These are phyloP conservation scores for Tetragnatha montana DNA, from an alignment of 2,888 invertebrate species.

Conservation along the genomic window DNA sequence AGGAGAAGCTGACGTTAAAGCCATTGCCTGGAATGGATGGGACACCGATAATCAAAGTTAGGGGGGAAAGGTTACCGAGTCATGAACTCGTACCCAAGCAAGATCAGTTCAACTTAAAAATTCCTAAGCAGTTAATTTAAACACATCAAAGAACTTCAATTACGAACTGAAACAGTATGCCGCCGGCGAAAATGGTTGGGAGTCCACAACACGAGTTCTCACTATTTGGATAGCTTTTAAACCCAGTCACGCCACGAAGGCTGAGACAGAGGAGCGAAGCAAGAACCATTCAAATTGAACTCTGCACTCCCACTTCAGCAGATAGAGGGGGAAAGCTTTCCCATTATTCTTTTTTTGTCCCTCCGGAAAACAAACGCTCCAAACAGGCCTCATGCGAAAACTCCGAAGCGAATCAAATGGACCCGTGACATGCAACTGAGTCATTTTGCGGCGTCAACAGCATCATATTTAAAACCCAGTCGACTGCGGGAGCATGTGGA, in stretches of 20 bases:
- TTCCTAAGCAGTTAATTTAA: no score
- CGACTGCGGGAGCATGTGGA: background rate
- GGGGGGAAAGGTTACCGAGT: no score
- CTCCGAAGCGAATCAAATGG: background rate
- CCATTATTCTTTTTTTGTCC: background rate
- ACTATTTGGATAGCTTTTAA: background rate
- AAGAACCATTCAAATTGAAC: background rate
- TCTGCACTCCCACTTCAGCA: background rate
- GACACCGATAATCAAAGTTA: no score
- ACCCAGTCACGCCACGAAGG: background rate
- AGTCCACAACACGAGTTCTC: background rate
- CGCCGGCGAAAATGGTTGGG: no score
- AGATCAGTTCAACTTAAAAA: no score
- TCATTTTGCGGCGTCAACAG: background rate
- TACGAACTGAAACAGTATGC: no score
- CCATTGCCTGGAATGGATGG: no score
- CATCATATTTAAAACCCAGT: background rate
- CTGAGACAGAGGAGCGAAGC: background rate
- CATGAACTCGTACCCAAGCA: no score
- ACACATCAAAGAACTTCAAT: no score
- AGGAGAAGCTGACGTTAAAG: no score
- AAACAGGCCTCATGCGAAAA: background rate
- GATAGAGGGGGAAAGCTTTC: background rate
- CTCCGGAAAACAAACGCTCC: background rate
- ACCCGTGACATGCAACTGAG: background rate